phyloP scores from a whole-genome alignment of 2,797 vertebrate species.

The Malacoraja senta region DNA sequence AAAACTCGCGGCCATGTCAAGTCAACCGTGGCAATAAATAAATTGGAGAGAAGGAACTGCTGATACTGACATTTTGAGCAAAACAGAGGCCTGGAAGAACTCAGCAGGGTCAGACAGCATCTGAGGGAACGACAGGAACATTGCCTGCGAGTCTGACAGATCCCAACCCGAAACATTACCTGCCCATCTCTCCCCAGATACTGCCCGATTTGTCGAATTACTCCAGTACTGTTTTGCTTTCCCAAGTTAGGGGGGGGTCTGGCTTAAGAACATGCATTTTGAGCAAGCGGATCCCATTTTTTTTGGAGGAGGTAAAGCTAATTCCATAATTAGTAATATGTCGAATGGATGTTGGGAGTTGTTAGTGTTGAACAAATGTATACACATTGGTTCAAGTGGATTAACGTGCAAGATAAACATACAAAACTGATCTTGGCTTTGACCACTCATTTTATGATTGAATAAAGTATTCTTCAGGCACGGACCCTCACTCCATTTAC shows the following conservation, averaged over 20 bases:
- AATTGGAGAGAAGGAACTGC: neutral
- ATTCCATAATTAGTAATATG: neutral
- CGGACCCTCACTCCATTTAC: neutral
- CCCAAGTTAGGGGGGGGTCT: too few relatives aligned
- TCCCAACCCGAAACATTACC: too few relatives aligned
- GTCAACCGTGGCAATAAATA: neutral
- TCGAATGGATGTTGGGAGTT: neutral
- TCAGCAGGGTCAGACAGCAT: too few relatives aligned
- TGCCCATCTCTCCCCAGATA: too few relatives aligned
- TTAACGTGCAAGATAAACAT: neutral
- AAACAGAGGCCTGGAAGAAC: too few relatives aligned
- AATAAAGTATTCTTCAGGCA: slow-evolving; percentile 1
- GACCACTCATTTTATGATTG: neutral
- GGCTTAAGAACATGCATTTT: neutral
- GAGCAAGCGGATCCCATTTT: neutral
- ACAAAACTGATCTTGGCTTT: neutral
- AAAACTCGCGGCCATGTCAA: neutral
- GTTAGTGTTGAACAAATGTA: neutral
- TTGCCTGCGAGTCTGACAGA: too few relatives aligned
- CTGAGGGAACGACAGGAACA: too few relatives aligned
- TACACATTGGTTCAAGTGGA: neutral
- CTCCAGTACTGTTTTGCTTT: too few relatives aligned
- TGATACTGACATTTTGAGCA: neutral
- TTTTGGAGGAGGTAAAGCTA: neutral
- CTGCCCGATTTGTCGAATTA: too few relatives aligned